These are phyloP conservation scores for Pardosa pseudoannulata DNA, from an alignment of 2,888 invertebrate genomes.

Conservation along the genomic window DNA sequence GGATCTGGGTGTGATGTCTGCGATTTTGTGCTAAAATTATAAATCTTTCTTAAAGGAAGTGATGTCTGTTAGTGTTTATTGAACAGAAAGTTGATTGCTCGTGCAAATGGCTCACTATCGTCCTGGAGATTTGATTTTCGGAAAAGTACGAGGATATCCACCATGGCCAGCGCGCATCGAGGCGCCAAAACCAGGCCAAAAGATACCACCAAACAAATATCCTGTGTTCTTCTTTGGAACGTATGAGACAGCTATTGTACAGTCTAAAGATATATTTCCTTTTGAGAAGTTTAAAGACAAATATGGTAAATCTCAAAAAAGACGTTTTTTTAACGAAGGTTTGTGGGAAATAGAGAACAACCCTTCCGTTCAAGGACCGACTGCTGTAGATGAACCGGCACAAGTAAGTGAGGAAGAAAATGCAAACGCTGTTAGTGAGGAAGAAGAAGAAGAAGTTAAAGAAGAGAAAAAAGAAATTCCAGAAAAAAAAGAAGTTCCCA, in stretches of 20 bases:
- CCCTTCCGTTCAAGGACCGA: slow-evolving; percentile 74
- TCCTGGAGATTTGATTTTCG: slow-evolving; percentile 93
- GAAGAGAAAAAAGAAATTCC: too few species aligned
- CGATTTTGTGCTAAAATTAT: too few species aligned
- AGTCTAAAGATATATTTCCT: slow-evolving; percentile 77
- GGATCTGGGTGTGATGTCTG: too few species aligned
- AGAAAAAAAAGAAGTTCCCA: slow-evolving; percentile 20
- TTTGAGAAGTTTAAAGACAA: slow-evolving; percentile 78
- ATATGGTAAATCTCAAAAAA: slow-evolving; percentile 77
- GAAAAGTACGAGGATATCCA: slow-evolving; percentile 97
- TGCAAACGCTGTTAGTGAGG: slow-evolving; percentile 4
- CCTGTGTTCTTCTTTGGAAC: slow-evolving; percentile 94
- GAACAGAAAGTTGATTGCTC: background rate
- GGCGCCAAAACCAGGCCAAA: slow-evolving; percentile 68
- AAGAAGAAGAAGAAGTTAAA: slow-evolving; percentile 33
- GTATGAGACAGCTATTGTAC: slow-evolving; percentile 82
- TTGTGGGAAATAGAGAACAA: slow-evolving; percentile 78
- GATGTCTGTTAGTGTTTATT: too few species aligned
- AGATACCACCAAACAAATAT: slow-evolving; percentile 75
- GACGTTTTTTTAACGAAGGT: slow-evolving; percentile 78
- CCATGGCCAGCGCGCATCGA: slow-evolving; percentile 90
- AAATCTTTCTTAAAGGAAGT: too few species aligned
- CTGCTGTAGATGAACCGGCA: background rate
- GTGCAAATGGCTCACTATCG: slow-evolving; percentile 76
- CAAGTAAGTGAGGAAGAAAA: slow-evolving; percentile 1